Evolutionary conservation across 2,888 invertebrate species (phyloP).

Genomic region (Trichogramma evanescens): DNA sequence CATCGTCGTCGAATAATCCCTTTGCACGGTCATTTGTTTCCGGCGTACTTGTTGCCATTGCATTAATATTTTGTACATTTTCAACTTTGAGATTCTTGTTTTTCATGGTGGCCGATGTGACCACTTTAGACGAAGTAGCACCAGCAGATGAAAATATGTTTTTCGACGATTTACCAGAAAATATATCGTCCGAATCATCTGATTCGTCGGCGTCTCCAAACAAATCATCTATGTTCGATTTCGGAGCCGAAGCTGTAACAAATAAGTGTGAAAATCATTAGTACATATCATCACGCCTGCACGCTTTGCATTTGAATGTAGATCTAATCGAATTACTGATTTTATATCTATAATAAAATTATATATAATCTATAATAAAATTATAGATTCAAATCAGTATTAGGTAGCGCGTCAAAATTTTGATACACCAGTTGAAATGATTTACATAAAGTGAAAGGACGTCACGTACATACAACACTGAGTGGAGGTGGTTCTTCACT

Average conservation of each 20-base stretch:
- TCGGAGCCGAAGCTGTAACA: constrained; percentile 37
- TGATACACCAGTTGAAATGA: not conserved
- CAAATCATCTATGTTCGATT: constrained; percentile 44
- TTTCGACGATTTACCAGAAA: constrained; percentile 33
- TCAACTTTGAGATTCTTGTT: constrained; percentile 29
- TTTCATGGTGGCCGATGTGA: constrained; percentile 14
- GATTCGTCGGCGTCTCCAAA: constrained; percentile 43
- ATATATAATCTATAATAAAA: not conserved
- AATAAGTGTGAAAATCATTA: not conserved
- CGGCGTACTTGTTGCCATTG: constrained; percentile 36
- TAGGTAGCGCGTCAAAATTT: not conserved
- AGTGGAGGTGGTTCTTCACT: constrained; percentile 44
- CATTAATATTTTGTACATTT: constrained; percentile 19
- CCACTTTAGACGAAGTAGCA: constrained; percentile 8
- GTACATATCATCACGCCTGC: not conserved
- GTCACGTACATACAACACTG: constrained; percentile 34
- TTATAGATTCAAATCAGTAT: not conserved
- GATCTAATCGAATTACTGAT: not conserved
- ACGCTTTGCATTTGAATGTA: not conserved
- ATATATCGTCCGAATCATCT: constrained; percentile 43
- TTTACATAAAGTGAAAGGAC: not conserved
- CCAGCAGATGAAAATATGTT: constrained; percentile 23
- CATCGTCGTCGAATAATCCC: constrained; percentile 36
- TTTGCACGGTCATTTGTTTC: constrained; percentile 28
- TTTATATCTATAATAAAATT: not conserved